Percentiles rank a stretch among this genome's conserved stretches.
Conservation (phyloP, 2,888 invertebrate species). For the Asteroscopus sphinx region DNA sequence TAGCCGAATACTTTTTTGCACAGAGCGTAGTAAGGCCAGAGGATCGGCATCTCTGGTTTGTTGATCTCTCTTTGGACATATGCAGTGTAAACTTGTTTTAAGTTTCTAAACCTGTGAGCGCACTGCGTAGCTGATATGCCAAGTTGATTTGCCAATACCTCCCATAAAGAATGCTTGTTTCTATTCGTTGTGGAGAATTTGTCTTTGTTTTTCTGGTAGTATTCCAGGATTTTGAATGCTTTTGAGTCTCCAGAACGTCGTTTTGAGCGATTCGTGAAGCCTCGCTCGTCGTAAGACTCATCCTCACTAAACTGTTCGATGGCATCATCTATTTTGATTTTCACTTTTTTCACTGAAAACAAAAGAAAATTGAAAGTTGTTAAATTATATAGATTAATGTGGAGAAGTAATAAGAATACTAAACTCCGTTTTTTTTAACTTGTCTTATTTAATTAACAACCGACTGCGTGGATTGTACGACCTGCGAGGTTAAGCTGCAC, state of each 20-base stretch:
- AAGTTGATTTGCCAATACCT: slow-evolving; percentile 72
- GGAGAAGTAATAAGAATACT: too few species aligned
- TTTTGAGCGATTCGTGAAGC: slow-evolving; percentile 68
- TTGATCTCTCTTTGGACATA: slow-evolving; percentile 81
- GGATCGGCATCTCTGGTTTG: slow-evolving; percentile 80
- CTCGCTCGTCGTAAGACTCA: slow-evolving; percentile 67
- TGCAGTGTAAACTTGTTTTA: slow-evolving; percentile 80
- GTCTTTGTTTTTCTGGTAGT: slow-evolving; percentile 80
- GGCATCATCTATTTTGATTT: slow-evolving; percentile 61
- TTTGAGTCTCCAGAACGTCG: slow-evolving; percentile 70
- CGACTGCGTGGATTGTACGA: too few species aligned
- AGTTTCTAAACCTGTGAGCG: slow-evolving; percentile 78
- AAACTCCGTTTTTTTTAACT: too few species aligned
- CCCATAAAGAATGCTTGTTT: slow-evolving; percentile 77
- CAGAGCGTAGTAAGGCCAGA: slow-evolving; percentile 82
- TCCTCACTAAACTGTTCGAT: slow-evolving; percentile 66
- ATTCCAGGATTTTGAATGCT: slow-evolving; percentile 81
- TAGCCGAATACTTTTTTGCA: slow-evolving; percentile 86
- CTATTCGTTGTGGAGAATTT: slow-evolving; percentile 73
- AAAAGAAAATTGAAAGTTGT: background rate
- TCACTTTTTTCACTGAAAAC: slow-evolving; percentile 75
- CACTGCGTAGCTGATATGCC: slow-evolving; percentile 77
- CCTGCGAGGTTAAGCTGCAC: too few species aligned
- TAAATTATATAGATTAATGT: too few species aligned
- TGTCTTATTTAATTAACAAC: too few species aligned